phyloP scores from a whole-genome alignment of 1,140 invertebrate species.

The Galendromus occidentalis region DNA sequence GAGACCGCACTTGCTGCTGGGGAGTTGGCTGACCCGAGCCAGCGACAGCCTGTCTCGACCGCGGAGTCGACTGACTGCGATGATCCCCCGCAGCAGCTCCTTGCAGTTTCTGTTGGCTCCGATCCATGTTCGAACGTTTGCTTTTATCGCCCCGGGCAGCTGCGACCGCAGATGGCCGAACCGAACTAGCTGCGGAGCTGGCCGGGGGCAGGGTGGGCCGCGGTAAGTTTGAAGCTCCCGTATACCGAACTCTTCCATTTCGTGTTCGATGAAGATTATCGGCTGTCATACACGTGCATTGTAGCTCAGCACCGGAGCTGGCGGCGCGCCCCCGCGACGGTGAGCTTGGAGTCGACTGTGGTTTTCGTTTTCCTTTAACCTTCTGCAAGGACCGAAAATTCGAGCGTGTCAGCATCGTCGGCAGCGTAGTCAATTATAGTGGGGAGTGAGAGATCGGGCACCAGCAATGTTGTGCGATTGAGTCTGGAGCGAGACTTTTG shows the following conservation, averaged over 20 bases:
- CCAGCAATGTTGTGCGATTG: no score
- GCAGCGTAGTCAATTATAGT: not conserved
- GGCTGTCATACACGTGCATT: slow-evolving; percentile 84
- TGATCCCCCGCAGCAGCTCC: not conserved
- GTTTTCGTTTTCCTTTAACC: slow-evolving; percentile 47
- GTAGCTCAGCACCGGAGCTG: slow-evolving; percentile 39
- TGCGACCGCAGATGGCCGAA: slow-evolving; percentile 25
- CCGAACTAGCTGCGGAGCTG: slow-evolving; percentile 42
- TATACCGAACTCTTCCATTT: slow-evolving; percentile 33
- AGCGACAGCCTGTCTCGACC: not conserved
- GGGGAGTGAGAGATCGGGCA: not conserved
- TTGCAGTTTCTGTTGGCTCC: slow-evolving; percentile 20
- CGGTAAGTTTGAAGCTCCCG: slow-evolving; percentile 25
- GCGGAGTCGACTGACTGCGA: slow-evolving; percentile 6
- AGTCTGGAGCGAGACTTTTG: no score
- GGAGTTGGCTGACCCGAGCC: not conserved
- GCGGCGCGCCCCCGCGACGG: slow-evolving; percentile 49
- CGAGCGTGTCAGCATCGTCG: not conserved
- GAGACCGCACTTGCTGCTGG: not conserved
- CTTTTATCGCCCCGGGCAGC: slow-evolving; percentile 22
- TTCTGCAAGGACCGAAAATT: slow-evolving; percentile 21
- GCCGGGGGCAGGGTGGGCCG: slow-evolving; percentile 37
- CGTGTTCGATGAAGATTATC: slow-evolving; percentile 56
- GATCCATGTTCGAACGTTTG: slow-evolving; percentile 21
- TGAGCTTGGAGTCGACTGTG: slow-evolving; percentile 75